Conservation (phyloP, 2,888 invertebrate genomes). For the Xiphydria camelus region DNA sequence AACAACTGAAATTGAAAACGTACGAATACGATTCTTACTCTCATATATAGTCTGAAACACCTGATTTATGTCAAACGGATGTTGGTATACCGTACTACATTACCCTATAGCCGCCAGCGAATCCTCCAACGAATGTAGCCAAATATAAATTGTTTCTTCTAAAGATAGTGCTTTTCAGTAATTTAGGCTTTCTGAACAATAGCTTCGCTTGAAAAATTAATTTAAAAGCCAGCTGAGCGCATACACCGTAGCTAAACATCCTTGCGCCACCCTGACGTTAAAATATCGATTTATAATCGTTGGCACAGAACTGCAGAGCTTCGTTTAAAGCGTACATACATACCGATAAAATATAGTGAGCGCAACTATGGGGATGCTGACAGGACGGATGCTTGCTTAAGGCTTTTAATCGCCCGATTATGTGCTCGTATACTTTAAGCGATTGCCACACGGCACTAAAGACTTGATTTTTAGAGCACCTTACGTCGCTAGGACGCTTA, state of each 20-base stretch:
- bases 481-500: conserved; percentile 22
- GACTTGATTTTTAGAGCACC: conserved; percentile 42
- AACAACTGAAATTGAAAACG: conserved; percentile 60
- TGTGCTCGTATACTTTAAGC: conserved; percentile 56
- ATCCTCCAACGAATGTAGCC: conserved; percentile 71
- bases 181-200: conserved; percentile 61
- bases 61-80: no score
- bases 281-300: no score
- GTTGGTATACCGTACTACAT: no score
- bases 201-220: conserved; percentile 63
- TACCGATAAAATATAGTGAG: conserved; percentile 63
- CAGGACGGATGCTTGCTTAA: conserved; percentile 61
- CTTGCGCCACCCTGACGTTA: conserved; percentile 62
- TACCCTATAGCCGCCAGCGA: conserved; percentile 71
- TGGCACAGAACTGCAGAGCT: background rate
- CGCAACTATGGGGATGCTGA: conserved; percentile 67
- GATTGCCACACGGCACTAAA: conserved; percentile 55
- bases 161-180: conserved; percentile 61
- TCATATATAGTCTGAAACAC: no score
- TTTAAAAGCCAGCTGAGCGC: conserved; percentile 65
- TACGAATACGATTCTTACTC: conserved; percentile 4
- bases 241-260: conserved; percentile 67
- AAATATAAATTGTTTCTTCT: conserved; percentile 64
- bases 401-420: conserved; percentile 60
- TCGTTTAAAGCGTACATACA: conserved; percentile 19